These are phyloP conservation scores for Allacma fusca DNA, from an alignment of 2,888 invertebrate species.

Conservation along the genomic window DNA sequence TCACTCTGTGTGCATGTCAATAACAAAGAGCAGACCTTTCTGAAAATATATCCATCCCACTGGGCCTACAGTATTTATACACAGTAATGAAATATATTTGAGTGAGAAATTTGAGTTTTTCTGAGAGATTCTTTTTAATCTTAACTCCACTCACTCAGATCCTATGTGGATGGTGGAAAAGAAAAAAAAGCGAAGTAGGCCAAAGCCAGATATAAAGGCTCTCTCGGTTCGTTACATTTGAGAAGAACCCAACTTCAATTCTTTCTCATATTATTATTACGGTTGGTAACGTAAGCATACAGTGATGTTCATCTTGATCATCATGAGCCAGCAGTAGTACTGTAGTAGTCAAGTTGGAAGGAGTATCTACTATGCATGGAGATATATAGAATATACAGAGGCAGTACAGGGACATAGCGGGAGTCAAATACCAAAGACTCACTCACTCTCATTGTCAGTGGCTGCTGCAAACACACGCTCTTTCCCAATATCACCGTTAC, in stretches of 20 bases:
- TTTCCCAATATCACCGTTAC: constrained; percentile 16
- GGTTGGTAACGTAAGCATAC: neutral
- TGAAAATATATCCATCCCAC: no score
- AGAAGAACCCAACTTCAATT: constrained; percentile 16
- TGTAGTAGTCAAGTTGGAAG: neutral
- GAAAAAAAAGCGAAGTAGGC: constrained; percentile 25
- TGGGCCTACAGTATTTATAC: no score
- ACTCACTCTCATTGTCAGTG: no score
- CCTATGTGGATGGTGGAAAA: neutral
- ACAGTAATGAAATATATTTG: no score
- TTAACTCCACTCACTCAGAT: no score
- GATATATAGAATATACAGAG: neutral
- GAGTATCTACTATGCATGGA: neutral
- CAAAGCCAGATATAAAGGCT: constrained; percentile 30
- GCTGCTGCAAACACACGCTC: neutral
- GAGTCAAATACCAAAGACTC: no score
- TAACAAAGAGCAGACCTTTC: no score
- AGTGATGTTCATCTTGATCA: constrained; percentile 26
- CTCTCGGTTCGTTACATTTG: constrained; percentile 24
- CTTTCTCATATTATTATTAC: constrained; percentile 7
- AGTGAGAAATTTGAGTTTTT: no score
- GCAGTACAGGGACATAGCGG: neutral
- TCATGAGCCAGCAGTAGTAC: neutral
- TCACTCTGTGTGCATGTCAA: no score
- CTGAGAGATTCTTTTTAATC: no score